Conservation (phyloP, 2,888 invertebrate genomes). For the Notodonta ziczac region DNA sequence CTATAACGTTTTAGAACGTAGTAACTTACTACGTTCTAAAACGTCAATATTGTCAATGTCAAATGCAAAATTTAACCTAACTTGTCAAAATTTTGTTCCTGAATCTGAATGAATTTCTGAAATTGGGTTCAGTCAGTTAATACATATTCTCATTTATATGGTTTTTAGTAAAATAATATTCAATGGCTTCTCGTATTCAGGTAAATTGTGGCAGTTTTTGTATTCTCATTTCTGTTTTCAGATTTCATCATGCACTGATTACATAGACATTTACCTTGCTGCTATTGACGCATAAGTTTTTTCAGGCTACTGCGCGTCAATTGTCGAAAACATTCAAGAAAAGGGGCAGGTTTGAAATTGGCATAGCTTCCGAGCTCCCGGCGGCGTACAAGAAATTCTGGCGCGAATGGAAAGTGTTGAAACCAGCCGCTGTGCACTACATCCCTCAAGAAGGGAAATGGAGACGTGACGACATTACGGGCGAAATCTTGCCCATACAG, state of each 20-base stretch:
- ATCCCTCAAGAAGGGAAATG: constrained; percentile 90
- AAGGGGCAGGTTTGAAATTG: constrained; percentile 85
- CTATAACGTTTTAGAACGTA: too few species aligned
- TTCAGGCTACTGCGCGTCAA: constrained; percentile 76
- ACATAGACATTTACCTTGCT: constrained; percentile 48
- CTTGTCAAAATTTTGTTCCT: constrained; percentile 26
- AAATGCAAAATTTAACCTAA: constrained; percentile 9
- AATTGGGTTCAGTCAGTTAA: constrained; percentile 16
- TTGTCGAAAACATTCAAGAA: constrained; percentile 79
- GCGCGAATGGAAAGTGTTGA: constrained; percentile 91
- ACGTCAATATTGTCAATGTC: constrained; percentile 16
- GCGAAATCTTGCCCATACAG: constrained; percentile 89
- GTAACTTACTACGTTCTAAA: not conserved
- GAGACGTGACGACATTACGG: constrained; percentile 89
- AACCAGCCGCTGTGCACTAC: constrained; percentile 87
- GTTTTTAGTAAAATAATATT: constrained; percentile 44
- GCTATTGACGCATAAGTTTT: constrained; percentile 41
- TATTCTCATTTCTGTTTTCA: constrained; percentile 7
- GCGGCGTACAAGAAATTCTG: constrained; percentile 94
- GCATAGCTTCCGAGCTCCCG: constrained; percentile 89
- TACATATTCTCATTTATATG: constrained; percentile 39
- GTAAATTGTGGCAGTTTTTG: constrained; percentile 34
- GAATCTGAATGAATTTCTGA: constrained; percentile 10
- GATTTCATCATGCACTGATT: constrained; percentile 48
- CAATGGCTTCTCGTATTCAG: constrained; percentile 77